Percentiles rank a stretch among this genome's conserved stretches.
Evolutionary conservation across 30 jellyfish, hydroid and myxozoan species (phyloP).

Genomic region (Turritopsis dohrnii): DNA sequence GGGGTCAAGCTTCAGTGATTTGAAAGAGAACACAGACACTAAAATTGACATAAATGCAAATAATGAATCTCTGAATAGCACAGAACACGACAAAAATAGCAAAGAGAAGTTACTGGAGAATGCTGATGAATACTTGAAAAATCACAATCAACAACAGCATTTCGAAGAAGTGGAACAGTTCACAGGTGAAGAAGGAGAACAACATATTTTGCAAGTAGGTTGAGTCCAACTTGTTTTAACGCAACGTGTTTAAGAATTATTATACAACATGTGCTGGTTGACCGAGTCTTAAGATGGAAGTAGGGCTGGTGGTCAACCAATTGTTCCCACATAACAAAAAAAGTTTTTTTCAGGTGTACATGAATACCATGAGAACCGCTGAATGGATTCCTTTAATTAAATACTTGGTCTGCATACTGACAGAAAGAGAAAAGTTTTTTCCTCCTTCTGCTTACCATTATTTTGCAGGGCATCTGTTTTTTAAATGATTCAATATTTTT

Average conservation of each 20-base stretch:
- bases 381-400: too few species aligned
- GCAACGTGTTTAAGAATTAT: neutral
- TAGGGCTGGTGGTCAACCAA: too few species aligned
- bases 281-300: too few species aligned
- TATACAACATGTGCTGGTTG: too few species aligned
- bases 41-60: neutral
- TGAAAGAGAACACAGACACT: neutral
- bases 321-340: too few species aligned
- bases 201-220: conserved; percentile 82
- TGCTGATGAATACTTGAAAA: conserved; percentile 75
- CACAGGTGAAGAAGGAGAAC: conserved; percentile 98
- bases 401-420: too few species aligned
- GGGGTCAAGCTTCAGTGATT: conserved; percentile 15
- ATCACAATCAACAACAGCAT: conserved; percentile 50
- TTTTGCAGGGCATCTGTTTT: too few species aligned
- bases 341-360: too few species aligned
- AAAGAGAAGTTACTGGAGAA: conserved; percentile 51
- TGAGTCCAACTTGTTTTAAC: neutral
- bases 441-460: too few species aligned
- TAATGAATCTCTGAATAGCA: neutral
- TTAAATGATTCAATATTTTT: too few species aligned
- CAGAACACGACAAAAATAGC: conserved; percentile 22
- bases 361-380: too few species aligned
- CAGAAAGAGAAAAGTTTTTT: too few species aligned
- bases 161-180: conserved; percentile 63